Evolutionary conservation across 1,140 invertebrate genomes (phyloP), one percentile per base, ranked within the genome.

Genomic region (Hyles vespertilio): DNA sequence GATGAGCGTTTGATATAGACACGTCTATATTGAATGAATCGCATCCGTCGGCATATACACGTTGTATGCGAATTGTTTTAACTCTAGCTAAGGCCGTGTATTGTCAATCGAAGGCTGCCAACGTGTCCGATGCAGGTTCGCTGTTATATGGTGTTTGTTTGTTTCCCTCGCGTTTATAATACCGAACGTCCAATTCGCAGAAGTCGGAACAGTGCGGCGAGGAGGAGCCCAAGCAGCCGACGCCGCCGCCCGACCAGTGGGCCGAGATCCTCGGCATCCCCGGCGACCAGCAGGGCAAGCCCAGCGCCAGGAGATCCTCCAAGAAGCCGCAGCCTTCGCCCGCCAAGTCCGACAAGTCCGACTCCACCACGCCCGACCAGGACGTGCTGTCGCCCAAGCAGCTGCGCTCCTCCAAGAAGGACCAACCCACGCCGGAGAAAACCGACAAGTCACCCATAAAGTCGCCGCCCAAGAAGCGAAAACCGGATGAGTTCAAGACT

Each of bases 241-340:
- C 84, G 0, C 84, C 84, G 0, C 84, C 84, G 0, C 84, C 80
- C 3, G 84, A 87, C 65, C 83, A 88, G 59, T 86, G 84, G 84
- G 83, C 84, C 1, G 84, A 87, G n/a, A 88, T 88, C 5, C 74
- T 88, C 6, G 85, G 85, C 53, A 86, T 88, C 10, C 85, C 85
- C 0, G 79, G 75, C 33, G 72, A 81, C 6, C 43, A 11, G 8
- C 73, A 12, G 8, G 74, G 79, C 9, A 68, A 72, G 8, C 49
- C 60, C 3, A 76, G 8, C 36, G 5, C 36, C 8, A 40, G 8
- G 36, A 40, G 36, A 8, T 5, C 36, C 5, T 40, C 36, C 36
- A 40, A 40, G 36, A 43, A 43, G 10, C 36, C 34, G 12, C 36
- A 45, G 11, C 5, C 52, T 1, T 32, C 6, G 12, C 36, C 11